Base-by-base conservation (phyloP, 2,888 invertebrate genomes). In the Oegoconia quadripuncta region DNA sequence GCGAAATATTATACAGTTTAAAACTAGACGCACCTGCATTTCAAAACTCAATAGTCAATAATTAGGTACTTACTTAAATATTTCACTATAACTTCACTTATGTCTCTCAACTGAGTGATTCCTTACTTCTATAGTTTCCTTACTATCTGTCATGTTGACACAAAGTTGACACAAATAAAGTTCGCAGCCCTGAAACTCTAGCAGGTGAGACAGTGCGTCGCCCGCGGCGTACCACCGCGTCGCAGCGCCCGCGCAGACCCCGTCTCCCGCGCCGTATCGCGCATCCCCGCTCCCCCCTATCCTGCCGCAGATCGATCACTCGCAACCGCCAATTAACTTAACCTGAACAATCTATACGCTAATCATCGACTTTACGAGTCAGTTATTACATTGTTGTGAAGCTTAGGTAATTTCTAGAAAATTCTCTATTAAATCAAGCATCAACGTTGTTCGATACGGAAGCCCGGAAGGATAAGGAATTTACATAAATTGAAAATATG, bases 201-300 rank as follows among this genome's bases (percentile, higher is more conserved):
- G 74, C 78, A 78, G 78, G 75, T 76, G 79, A 76, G 79, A 78
- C 76, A 71, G 73, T 69, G 63, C 69, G 80, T 80, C 76, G 82
- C 83, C 78, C 59, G 69, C 59, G 81, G 82, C 81, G 69, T 51
- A 65, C 64, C 60, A 57, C 65, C 63, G 72, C 59, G 68, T 70
- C 66, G 65, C 64, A 55, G 52, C 72, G 72, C 70, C 75, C 50
- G 42, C 40, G 32, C 44, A 27, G n/a, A 38, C 38, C 27, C 32
- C 13, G 32, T 35, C 40, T 40, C 27, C 33, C 13, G 33, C 36
- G 39, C 41, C 50, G 44, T 39, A 22, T 33, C 51, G 40, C 40
- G 31, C 44, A 28, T 39, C 40, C 26, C 34, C 9, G 34, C 34
- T 38, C 40, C 31, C 41, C 35, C 39, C 37, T 47, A 23, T 27